Percentiles rank a stretch among this genome's conserved stretches.
phyloP scores from a whole-genome alignment of 2,888 invertebrate species.

The Thumatha senex region DNA sequence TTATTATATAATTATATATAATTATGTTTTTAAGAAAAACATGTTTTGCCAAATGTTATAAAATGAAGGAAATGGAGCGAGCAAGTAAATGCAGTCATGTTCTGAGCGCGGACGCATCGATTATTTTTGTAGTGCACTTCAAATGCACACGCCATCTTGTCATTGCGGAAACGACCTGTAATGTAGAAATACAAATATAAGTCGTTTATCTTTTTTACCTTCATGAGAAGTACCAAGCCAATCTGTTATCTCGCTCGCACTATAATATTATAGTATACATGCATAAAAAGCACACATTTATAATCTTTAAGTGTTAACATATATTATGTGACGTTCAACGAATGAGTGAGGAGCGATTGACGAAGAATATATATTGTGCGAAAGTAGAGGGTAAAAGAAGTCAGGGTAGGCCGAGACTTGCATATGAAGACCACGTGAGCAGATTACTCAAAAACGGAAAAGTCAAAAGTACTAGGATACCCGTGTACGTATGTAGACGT shows the following conservation, averaged over 20 bases:
- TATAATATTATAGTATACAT: slow-evolving; percentile 16
- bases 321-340: too few relatives aligned
- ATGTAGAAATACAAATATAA: background rate
- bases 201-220: background rate
- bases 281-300: too few relatives aligned
- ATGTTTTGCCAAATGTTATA: background rate
- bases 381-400: too few relatives aligned
- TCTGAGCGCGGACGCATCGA: slow-evolving; percentile 14
- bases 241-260: slow-evolving; percentile 2
- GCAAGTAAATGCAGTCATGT: background rate
- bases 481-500: too few relatives aligned
- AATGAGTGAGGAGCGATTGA: too few relatives aligned
- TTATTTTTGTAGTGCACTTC: slow-evolving; percentile 24
- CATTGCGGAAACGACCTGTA: slow-evolving; percentile 35
- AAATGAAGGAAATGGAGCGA: background rate
- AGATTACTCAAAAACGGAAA: too few relatives aligned
- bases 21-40: background rate
- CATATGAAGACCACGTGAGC: too few relatives aligned
- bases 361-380: too few relatives aligned
- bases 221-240: background rate
- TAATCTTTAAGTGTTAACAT: too few relatives aligned
- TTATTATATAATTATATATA: background rate
- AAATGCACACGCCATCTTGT: slow-evolving; percentile 26
- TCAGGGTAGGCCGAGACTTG: too few relatives aligned
- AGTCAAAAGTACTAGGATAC: too few relatives aligned